Base-by-base conservation (phyloP, 2,888 invertebrate genomes). In the Protodeltote pygarga region DNA sequence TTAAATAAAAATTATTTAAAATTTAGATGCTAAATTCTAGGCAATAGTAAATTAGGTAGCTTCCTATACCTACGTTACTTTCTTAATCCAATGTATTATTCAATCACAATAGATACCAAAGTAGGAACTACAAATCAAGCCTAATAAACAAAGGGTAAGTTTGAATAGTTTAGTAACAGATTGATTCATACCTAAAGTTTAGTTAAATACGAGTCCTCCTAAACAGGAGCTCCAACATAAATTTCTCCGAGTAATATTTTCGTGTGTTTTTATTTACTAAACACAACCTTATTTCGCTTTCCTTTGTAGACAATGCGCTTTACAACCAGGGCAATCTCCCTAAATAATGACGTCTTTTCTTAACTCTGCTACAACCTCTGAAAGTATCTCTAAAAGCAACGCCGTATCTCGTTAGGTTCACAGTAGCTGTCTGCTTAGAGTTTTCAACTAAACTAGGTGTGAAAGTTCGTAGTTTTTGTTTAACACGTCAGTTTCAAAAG, bases 261-360 rank as follows among this genome's bases (percentile, higher is more conserved):
- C 10, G 34, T n/a, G 15, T 24, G 19, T 25, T 37, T 45, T 39
- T 29, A 52, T 47, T 47, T 32, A 28, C 34, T 46, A 33, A n/a
- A 35, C 34, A 10, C 27, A 6, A 37, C 23, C 27, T 53, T 58
- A 39, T 61, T 37, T 25, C 11, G 24, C 16, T 29, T 41, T 39
- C 17, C 48, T 14, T 14, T 41, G 41, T 29, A 58, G 16, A 58
- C 61, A 61, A 53, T 61, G 48, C 37, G 24, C 61, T 61, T 54
- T 38, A 58, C 61, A 54, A 54, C 28, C 41, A 11, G 38, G 48
- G 55, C 62, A 61, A 58, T 61, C 42, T 58, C 54, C 55, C 48
- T 61, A 48, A 58, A 58, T 58, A 58, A 58, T 58, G 55, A 58
- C 55, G 31, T 48, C 41, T 54, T 48, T 35, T 17, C 55, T 61